A percentile compares a stretch with the other conserved stretches of the same genome.
Conservation (phyloP, 2,797 vertebrate genomes). For the Acanthurus tractus region DNA sequence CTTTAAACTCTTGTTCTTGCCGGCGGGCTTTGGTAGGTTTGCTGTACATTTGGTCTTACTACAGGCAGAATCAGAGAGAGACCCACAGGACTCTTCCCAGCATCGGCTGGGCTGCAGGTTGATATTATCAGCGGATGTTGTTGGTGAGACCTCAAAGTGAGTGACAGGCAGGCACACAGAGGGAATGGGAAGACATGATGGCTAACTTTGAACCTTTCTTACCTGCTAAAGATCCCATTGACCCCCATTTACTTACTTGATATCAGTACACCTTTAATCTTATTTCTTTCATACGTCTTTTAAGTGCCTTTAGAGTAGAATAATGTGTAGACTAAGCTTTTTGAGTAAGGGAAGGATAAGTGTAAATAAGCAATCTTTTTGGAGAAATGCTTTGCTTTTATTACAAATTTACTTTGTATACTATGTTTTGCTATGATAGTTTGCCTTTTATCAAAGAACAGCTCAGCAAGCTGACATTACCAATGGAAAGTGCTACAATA, state of each 20-base stretch:
- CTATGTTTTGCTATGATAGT: constrained; percentile 65
- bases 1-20: constrained; percentile 80
- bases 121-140: constrained; percentile 27
- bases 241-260: constrained; percentile 72
- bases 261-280: constrained; percentile 80
- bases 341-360: constrained; percentile 48
- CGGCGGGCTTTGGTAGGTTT: constrained; percentile 47
- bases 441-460: constrained; percentile 64
- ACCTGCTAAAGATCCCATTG: constrained; percentile 57
- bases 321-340: constrained; percentile 69
- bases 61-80: constrained; percentile 30
- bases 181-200: constrained; percentile 41
- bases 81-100: constrained; percentile 21
- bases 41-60: constrained; percentile 46
- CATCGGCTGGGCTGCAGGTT: constrained; percentile 34
- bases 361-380: constrained; percentile 45
- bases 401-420: constrained; percentile 64
- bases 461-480: constrained; percentile 33
- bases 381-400: constrained; percentile 52
- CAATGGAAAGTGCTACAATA: constrained; percentile 56
- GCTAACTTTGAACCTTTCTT: constrained; percentile 53
- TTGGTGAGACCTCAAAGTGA: constrained; percentile 78
- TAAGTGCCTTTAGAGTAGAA: constrained; percentile 94
- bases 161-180: constrained; percentile 27
- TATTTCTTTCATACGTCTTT: constrained; percentile 79